Evolutionary conservation across 1,140 invertebrate species (phyloP).

Genomic region (Pachypeltis micranthus): DNA sequence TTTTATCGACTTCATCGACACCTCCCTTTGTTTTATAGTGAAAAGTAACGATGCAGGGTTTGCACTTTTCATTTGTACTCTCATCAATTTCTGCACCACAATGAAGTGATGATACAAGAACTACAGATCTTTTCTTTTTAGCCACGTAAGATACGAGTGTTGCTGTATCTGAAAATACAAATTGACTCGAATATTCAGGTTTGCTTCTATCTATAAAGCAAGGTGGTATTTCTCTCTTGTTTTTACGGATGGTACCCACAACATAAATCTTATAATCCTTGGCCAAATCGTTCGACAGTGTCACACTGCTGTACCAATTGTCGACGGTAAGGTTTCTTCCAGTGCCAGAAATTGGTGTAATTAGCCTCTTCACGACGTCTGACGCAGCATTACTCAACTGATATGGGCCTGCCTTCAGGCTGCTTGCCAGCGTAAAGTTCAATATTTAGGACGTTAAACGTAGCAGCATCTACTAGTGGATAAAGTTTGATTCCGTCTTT

Average conservation of each 20-base stretch:
- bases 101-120: constrained; percentile 31
- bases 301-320: constrained; percentile 35
- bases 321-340: constrained; percentile 35
- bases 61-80: constrained; percentile 18
- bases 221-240: constrained; percentile 24
- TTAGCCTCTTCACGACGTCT: constrained; percentile 17
- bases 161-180: constrained; percentile 19
- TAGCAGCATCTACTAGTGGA: constrained; percentile 23
- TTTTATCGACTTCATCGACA: constrained; percentile 31
- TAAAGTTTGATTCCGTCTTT: constrained; percentile 27
- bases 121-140: constrained; percentile 28
- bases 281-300: constrained; percentile 28
- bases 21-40: constrained; percentile 31
- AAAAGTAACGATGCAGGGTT: constrained; percentile 27
- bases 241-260: constrained; percentile 20
- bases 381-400: constrained; percentile 27
- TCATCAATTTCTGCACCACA: constrained; percentile 22
- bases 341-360: constrained; percentile 17
- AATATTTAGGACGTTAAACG: constrained; percentile 26
- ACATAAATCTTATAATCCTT: constrained; percentile 23
- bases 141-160: constrained; percentile 22
- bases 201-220: constrained; percentile 21
- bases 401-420: constrained; percentile 24
- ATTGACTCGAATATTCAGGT: constrained; percentile 24
- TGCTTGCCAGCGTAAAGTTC: constrained; percentile 13